These are phyloP conservation scores for Malthinus seriepunctatus DNA, from an alignment of 2,888 invertebrate genomes.

Conservation along the genomic window DNA sequence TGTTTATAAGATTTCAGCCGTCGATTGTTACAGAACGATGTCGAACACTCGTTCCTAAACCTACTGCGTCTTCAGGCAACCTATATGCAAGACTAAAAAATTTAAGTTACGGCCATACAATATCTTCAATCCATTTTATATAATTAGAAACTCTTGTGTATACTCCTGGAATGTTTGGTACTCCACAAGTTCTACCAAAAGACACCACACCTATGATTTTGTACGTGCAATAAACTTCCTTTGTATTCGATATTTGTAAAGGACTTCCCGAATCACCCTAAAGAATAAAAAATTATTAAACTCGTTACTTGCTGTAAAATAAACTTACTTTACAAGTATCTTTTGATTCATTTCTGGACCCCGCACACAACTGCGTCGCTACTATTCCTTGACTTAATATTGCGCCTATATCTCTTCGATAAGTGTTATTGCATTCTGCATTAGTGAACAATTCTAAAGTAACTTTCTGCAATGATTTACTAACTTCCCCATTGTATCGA, in stretches of 20 bases:
- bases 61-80: too few species aligned
- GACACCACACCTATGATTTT: conserved; percentile 54
- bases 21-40: too few species aligned
- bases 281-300: not conserved
- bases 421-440: conserved; percentile 27
- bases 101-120: conserved; percentile 50
- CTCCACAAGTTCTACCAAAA: conserved; percentile 51
- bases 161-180: conserved; percentile 48
- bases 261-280: conserved; percentile 66
- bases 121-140: conserved; percentile 54
- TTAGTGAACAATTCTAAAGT: conserved; percentile 26
- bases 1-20: too few species aligned
- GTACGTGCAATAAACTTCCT: conserved; percentile 49
- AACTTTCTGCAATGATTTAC: conserved; percentile 33
- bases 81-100: too few species aligned
- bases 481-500: conserved; percentile 25
- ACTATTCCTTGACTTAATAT: conserved; percentile 32
- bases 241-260: conserved; percentile 45
- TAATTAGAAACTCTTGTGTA: conserved; percentile 54
- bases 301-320: not conserved
- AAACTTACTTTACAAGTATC: conserved; percentile 39
- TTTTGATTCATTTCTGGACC: conserved; percentile 24
- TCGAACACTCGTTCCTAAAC: too few species aligned
- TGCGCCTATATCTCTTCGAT: not conserved
- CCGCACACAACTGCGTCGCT: conserved; percentile 40